Base-by-base conservation (phyloP, 2,113 vertebrate species). In the Callaeas wilsoni region DNA sequence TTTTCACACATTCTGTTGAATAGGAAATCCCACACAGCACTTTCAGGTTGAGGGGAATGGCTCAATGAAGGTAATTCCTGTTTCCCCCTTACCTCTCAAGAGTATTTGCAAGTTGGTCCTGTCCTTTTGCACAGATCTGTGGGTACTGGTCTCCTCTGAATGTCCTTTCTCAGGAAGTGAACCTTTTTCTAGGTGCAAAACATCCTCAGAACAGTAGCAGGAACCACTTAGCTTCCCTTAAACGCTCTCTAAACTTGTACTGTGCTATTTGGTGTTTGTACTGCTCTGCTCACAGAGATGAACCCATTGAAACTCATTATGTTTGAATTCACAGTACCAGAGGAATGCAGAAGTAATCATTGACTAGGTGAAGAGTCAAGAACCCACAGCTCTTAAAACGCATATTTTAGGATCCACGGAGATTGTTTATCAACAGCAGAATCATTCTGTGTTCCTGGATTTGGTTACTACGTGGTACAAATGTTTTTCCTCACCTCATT, bases 351-450 rank as follows among this genome's bases (percentile, higher is more conserved):
- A 76, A 79, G 75, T 85, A 97, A 90, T 93, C 93, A 96, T 86
- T 96, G 87, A 94, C 93, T 93, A 85, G 92, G 85, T 93, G 87
- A 95, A 95, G 59, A 83, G 87, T 87, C 74, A 93, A 93, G 63
- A 85, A 42, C 20, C 9, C 50, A 83, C 42, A 76, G 67, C 77
- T 84, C 86, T 86, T 62, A 41, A 88, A 76, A 70, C 59, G 57
- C 70, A 15, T 90, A 50, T 73, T 82, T 96, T 59, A 76, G 37
- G 46, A 73, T 56, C 49, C 67, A 71, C 3, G 2, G 37, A 49
- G 33, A 18, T 15, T 71, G 32, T 11, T 26, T 27, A 49, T 49
- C 77, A 75, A 68, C 52, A 87, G 62, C 42, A 89, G 27, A 75
- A 78, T 68, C 52, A 39, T 59, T 59, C 33, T 19, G 0, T 49